A percentile compares a stretch with the other conserved stretches of the same genome.
Conservation (phyloP, 2,113 vertebrate species). For the Leucopsar rothschildi region DNA sequence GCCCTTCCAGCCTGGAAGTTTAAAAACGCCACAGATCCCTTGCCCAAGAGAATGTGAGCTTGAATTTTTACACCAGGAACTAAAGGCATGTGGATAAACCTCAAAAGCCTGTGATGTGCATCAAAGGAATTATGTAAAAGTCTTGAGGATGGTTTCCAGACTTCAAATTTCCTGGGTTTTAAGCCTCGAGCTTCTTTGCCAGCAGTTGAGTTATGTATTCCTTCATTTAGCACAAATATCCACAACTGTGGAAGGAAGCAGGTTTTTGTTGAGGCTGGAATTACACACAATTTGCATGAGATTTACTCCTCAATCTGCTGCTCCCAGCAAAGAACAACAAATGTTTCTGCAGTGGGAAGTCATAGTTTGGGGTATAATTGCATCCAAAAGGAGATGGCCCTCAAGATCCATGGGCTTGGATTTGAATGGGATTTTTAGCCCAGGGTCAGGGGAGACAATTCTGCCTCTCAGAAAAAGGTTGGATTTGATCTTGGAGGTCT, state of each 20-base stretch:
- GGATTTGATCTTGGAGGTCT: background rate
- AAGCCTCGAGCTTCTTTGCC: background rate
- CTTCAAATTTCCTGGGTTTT: background rate
- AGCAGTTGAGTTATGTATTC: background rate
- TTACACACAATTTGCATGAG: background rate
- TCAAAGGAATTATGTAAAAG: background rate
- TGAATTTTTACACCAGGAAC: background rate
- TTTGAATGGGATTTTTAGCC: background rate
- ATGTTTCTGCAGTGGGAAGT: background rate
- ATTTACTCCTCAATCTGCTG: background rate
- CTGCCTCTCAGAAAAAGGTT: background rate
- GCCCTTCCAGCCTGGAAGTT: background rate
- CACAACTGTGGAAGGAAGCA: background rate
- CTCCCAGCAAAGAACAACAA: background rate
- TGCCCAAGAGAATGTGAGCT: background rate
- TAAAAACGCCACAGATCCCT: background rate
- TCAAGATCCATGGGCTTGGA: background rate
- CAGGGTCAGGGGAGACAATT: background rate
- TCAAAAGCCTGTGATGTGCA: background rate
- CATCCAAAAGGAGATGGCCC: background rate
- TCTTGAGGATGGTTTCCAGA: background rate
- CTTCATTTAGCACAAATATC: background rate
- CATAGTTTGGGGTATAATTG: background rate
- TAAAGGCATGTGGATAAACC: background rate
- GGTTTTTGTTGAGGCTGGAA: background rate